Conservation (phyloP, 2,888 invertebrate genomes). For the Clanis bilineata region DNA sequence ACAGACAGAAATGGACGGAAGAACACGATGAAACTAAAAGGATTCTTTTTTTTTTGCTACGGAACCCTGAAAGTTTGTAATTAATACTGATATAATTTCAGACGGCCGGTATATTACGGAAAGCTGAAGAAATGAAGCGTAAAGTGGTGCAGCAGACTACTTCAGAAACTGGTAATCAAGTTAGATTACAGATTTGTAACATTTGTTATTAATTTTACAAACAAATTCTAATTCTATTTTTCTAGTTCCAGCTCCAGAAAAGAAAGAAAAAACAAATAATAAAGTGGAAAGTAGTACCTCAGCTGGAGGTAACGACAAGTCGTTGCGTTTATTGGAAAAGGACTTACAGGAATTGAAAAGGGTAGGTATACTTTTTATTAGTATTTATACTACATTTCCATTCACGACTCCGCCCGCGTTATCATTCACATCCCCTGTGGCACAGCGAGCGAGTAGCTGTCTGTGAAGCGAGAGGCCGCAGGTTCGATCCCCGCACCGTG, state of each 20-base stretch:
- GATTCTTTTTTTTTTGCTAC: too few species aligned
- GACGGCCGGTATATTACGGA: conserved; percentile 51
- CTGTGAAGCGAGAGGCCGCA: too few species aligned
- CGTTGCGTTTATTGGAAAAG: conserved; percentile 78
- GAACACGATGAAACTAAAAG: too few species aligned
- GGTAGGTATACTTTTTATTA: conserved; percentile 40
- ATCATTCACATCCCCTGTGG: too few species aligned
- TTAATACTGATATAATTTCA: conserved; percentile 27
- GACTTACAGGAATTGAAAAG: conserved; percentile 83
- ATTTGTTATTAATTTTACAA: not conserved
- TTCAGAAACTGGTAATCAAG: conserved; percentile 29
- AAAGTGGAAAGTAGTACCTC: conserved; percentile 50
- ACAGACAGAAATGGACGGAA: too few species aligned
- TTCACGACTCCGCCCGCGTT: too few species aligned
- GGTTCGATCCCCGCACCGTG: too few species aligned
- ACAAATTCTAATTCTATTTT: not conserved
- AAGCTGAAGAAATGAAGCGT: conserved; percentile 60
- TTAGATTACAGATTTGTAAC: not conserved
- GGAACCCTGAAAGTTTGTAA: not conserved
- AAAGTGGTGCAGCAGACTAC: conserved; percentile 38
- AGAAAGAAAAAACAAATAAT: conserved; percentile 44
- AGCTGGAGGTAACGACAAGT: conserved; percentile 65
- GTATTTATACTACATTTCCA: too few species aligned
- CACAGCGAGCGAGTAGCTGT: too few species aligned
- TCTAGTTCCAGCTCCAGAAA: conserved; percentile 34